Evolutionary conservation across 2,888 invertebrate species (phyloP).

Genomic region (Timema podura): DNA sequence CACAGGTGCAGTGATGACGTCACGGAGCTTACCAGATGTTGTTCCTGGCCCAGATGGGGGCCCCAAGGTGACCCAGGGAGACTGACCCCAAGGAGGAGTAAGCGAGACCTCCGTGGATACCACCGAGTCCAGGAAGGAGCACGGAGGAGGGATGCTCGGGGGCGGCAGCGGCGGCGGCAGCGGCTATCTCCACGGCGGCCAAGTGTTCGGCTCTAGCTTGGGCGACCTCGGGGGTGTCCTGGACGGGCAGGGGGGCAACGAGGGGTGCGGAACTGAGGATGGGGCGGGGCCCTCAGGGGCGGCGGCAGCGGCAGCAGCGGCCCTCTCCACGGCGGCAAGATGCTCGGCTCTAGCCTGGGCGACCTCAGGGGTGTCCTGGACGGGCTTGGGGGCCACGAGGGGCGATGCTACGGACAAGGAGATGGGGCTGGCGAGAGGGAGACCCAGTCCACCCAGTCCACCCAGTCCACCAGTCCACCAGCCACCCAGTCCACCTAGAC

Average conservation of each 20-base stretch:
- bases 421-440: not conserved
- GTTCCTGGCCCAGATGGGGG: not conserved
- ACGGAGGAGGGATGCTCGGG: constrained; percentile 31
- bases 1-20: not conserved
- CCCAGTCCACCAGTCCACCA: not conserved
- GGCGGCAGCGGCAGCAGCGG: constrained; percentile 35
- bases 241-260: constrained; percentile 19
- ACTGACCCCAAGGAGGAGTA: constrained; percentile 13
- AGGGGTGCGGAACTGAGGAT: constrained; percentile 25
- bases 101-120: constrained; percentile 20
- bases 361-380: constrained; percentile 27
- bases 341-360: constrained; percentile 51
- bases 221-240: constrained; percentile 16
- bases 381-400: constrained; percentile 35
- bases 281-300: constrained; percentile 11
- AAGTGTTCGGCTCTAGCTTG: constrained; percentile 43
- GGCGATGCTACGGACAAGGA: constrained; percentile 1
- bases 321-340: constrained; percentile 49
- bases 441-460: not conserved
- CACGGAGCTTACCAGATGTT: not conserved
- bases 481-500: not conserved
- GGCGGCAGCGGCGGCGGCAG: constrained; percentile 38
- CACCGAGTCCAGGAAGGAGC: constrained; percentile 41
- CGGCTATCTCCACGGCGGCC: constrained; percentile 38
- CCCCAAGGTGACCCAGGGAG: constrained; percentile 42